Conservation (phyloP, 2,113 vertebrate genomes). For the Phalacrocorax carbo region DNA sequence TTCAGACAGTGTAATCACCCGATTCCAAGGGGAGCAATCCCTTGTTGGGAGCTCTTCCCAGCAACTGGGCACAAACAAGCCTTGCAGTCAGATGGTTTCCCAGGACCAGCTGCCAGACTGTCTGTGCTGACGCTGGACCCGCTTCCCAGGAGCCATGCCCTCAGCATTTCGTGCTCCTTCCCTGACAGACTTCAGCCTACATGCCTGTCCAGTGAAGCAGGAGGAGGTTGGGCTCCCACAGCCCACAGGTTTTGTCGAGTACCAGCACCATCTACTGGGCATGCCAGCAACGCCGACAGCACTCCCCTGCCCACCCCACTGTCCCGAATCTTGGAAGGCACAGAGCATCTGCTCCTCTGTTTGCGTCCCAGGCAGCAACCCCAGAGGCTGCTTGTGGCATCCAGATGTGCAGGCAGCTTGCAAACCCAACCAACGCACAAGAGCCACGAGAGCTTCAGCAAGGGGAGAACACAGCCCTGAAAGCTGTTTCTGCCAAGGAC, state of each 20-base stretch:
- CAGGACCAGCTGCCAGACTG: background rate
- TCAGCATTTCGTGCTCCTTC: background rate
- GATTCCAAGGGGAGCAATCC: background rate
- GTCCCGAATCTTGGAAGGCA: background rate
- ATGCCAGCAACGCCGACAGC: accelerated
- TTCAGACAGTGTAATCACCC: background rate
- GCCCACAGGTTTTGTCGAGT: background rate
- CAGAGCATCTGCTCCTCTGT: background rate
- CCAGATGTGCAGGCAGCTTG: background rate
- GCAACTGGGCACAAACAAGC: background rate
- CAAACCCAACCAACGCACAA: background rate
- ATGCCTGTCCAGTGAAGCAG: background rate
- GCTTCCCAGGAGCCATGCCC: background rate
- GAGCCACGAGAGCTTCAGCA: background rate
- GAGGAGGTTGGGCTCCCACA: background rate
- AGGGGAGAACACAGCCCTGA: background rate
- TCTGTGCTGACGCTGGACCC: background rate
- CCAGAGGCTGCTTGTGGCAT: accelerated
- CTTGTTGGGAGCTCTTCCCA: background rate
- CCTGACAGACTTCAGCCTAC: background rate
- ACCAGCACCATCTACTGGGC: constrained; percentile 32
- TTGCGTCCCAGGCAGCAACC: background rate
- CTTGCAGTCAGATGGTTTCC: background rate
- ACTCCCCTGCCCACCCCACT: too few relatives aligned
- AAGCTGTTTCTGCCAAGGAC: background rate